Percentiles rank a stretch among this genome's conserved stretches.
phyloP scores from a whole-genome alignment of 2,113 vertebrate species.

The Festucalex cinctus region DNA sequence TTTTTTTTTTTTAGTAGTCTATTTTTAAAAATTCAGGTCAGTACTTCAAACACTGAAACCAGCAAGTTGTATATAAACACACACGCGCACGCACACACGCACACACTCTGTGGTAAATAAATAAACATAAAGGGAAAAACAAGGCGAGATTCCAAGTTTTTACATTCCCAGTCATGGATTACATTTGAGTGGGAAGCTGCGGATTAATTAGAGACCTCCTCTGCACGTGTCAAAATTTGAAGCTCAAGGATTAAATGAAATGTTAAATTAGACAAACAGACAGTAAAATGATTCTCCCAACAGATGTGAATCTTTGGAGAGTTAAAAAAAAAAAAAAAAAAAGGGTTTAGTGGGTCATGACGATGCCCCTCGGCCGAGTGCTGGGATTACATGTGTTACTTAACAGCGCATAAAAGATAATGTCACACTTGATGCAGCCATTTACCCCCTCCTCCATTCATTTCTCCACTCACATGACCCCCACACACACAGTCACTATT shows the following conservation, averaged over 20 bases:
- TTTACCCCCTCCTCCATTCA: conserved; percentile 4
- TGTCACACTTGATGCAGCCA: conserved; percentile 17
- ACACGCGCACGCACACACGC: neutral
- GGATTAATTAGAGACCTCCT: conserved; percentile 10
- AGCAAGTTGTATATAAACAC: neutral
- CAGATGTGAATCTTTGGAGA: neutral
- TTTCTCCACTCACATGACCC: conserved; percentile 13
- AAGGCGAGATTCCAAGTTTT: neutral
- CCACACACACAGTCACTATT: neutral
- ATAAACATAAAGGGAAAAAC: neutral
- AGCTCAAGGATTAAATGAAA: neutral
- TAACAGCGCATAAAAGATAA: conserved; percentile 20
- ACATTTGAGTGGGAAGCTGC: conserved; percentile 1
- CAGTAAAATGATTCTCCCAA: conserved; percentile 28
- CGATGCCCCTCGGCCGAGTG: conserved; percentile 15
- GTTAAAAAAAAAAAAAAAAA: too few relatives aligned
- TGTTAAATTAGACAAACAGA: conserved; percentile 33
- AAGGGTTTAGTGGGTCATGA: conserved; percentile 34
- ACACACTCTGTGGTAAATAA: neutral
- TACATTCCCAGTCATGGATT: conserved; percentile 1
- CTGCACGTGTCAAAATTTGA: conserved; percentile 10
- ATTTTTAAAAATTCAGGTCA: neutral
- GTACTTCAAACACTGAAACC: neutral
- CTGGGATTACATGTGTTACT: conserved; percentile 34
- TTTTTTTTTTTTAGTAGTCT: neutral